phyloP scores from a whole-genome alignment of 2,888 invertebrate species.

The Exocentrus adspersus region DNA sequence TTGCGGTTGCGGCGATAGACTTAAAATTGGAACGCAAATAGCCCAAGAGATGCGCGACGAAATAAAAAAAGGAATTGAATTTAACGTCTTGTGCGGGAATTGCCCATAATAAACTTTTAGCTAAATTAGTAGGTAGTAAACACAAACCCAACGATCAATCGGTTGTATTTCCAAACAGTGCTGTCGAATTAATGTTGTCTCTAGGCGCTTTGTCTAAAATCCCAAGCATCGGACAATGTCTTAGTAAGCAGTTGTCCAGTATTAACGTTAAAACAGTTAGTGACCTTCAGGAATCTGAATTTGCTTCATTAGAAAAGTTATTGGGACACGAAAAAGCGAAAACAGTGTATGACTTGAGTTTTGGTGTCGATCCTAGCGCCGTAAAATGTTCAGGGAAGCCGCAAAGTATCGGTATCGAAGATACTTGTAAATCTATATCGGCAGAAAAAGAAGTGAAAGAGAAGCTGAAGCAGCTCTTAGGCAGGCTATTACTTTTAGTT shows the following conservation, averaged over 20 bases:
- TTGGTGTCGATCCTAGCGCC: constrained; percentile 78
- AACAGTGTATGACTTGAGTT: constrained; percentile 74
- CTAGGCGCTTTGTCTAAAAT: constrained; percentile 72
- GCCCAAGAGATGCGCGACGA: constrained; percentile 80
- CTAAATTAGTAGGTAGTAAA: constrained; percentile 78
- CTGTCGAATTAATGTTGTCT: constrained; percentile 72
- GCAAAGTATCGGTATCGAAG: constrained; percentile 82
- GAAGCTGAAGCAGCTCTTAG: constrained; percentile 74
- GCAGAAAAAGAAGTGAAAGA: constrained; percentile 79
- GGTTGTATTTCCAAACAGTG: constrained; percentile 76
- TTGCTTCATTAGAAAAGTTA: constrained; percentile 65
- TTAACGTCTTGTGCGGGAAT: constrained; percentile 86
- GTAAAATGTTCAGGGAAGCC: constrained; percentile 82
- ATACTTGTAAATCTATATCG: constrained; percentile 79
- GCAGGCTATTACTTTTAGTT: constrained; percentile 76
- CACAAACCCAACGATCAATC: constrained; percentile 89
- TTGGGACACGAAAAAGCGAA: constrained; percentile 76
- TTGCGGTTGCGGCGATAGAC: constrained; percentile 78
- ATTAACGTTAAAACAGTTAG: constrained; percentile 74
- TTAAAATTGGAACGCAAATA: constrained; percentile 77
- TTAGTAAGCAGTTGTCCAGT: constrained; percentile 71
- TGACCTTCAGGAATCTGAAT: constrained; percentile 73
- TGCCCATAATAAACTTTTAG: constrained; percentile 84
- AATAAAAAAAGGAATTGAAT: constrained; percentile 73
- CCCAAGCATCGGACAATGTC: constrained; percentile 81